These are phyloP conservation scores for Psammodynastes pulverulentus DNA, from an alignment of 2,113 vertebrate genomes.

Conservation along the genomic window DNA sequence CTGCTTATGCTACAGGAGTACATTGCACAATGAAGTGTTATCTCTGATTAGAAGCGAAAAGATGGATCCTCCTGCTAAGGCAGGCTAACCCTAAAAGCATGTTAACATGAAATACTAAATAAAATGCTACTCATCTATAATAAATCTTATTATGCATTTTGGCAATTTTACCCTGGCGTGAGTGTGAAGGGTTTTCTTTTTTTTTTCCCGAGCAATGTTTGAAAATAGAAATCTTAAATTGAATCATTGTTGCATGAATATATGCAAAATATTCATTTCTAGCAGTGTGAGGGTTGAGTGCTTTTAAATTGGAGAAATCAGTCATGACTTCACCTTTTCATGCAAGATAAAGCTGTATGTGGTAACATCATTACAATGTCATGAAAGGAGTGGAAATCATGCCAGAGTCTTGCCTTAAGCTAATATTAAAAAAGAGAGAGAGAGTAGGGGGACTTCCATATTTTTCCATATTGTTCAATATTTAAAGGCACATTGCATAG, in stretches of 20 bases:
- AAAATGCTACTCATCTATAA: slow-evolving; percentile 85
- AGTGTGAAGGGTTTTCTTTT: slow-evolving; percentile 75
- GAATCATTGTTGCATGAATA: slow-evolving; percentile 99
- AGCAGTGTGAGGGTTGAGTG: slow-evolving; percentile 99
- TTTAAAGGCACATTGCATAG: slow-evolving; percentile 75
- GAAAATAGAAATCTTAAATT: slow-evolving; percentile 99
- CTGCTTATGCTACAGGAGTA: slow-evolving; percentile 39
- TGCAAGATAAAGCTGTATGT: slow-evolving; percentile 99
- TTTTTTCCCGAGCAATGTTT: slow-evolving; percentile 88
- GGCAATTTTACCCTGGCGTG: slow-evolving; percentile 91
- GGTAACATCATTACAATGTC: slow-evolving; percentile 97
- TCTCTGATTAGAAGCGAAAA: slow-evolving; percentile 80
- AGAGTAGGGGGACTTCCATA: slow-evolving; percentile 66
- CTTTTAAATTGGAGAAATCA: slow-evolving; percentile 99
- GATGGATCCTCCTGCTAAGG: slow-evolving; percentile 78
- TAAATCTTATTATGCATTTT: slow-evolving; percentile 87
- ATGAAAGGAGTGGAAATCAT: slow-evolving; percentile 84
- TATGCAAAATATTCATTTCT: slow-evolving; percentile 99
- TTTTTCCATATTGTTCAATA: slow-evolving; percentile 84
- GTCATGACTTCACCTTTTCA: slow-evolving; percentile 99
- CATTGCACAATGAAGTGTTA: slow-evolving; percentile 73
- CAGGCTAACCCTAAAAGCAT: slow-evolving; percentile 81
- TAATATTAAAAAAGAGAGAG: slow-evolving; percentile 82
- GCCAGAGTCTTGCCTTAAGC: slow-evolving; percentile 82
- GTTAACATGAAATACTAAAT: slow-evolving; percentile 87